Evolutionary conservation across 2,888 invertebrate species (phyloP), one percentile per base, ranked within the genome.

Genomic region (Eudasyphora cyanicolor): DNA sequence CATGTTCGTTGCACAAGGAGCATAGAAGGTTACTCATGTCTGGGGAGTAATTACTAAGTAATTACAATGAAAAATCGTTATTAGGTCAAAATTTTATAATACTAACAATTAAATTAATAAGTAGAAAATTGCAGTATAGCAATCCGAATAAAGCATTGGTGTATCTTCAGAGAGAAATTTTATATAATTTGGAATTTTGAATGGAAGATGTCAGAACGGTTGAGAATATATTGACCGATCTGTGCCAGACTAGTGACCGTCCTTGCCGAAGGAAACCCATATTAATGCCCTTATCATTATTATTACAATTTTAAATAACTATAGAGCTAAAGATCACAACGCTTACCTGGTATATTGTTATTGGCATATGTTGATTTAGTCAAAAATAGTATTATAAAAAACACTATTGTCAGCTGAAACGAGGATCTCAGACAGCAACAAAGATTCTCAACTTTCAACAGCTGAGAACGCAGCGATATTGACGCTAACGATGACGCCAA

Each of bases 311-410:
- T 45, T 45, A 45, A 38, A 5, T 38, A 7, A 38, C 10, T 17
- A 19, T 49, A 49, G 14, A 17, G 6, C n/a, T 49, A 2, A 17
- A 49, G 19, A 21, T 54, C 8, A 10, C 21, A 21, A 21, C 14
- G 49, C 91, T 89, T 86, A 92, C 92, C 92, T 89, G 92, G 92
- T 87, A 91, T 91, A 88, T 92, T 91, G 85, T 91, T 91, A 88
- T 92, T 91, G 85, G 91, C 92, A 88, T 90, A 87, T 87, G 89
- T 89, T 87, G 89, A 87, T 87, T 90, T 87, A 83, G 90, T 88
- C 85, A 91, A 87, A 49, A 91, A 67, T 60, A 84, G 60, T 73
- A 84, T 87, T 80, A 89, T 88, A 88, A 91, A 88, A 88, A 88
- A 86, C 86, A 91, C 87, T 86, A 91, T 87, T 82, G 89, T 88